Percentiles rank a stretch among this genome's conserved stretches.
Evolutionary conservation across 2,888 invertebrate species (phyloP).

Genomic region (Metopia argyrocephala): DNA sequence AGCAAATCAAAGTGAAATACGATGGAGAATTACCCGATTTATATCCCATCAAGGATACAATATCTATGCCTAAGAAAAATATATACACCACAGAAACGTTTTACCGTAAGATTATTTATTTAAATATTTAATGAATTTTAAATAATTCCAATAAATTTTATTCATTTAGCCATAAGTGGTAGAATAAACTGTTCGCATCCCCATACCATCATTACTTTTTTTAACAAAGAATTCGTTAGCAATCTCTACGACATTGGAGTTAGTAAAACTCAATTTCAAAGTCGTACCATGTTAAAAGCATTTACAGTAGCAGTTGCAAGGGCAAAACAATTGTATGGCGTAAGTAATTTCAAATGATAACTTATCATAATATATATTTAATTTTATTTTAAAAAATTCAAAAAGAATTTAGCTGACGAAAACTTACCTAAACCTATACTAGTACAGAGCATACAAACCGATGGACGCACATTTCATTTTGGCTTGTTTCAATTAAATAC

Average conservation of each 20-base stretch:
- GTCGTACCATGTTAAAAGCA: constrained; percentile 85
- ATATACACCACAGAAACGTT: constrained; percentile 82
- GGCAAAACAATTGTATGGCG: constrained; percentile 86
- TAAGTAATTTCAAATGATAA: constrained; percentile 40
- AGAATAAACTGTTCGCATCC: not conserved
- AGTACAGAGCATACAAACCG: constrained; percentile 90
- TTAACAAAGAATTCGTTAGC: constrained; percentile 82
- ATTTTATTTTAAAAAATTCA: not conserved
- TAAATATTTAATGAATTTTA: not conserved
- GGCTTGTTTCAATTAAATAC: constrained; percentile 91
- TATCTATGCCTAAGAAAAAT: constrained; percentile 80
- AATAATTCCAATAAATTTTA: not conserved
- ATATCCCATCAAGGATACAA: constrained; percentile 86
- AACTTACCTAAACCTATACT: constrained; percentile 86
- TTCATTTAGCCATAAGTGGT: not conserved
- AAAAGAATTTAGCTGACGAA: constrained; percentile 40
- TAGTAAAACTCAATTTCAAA: constrained; percentile 83
- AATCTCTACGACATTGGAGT: constrained; percentile 86
- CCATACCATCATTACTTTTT: constrained; percentile 82
- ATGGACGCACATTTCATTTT: constrained; percentile 88
- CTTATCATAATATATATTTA: constrained; percentile 78
- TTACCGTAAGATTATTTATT: constrained; percentile 83
- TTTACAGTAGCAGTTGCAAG: constrained; percentile 88
- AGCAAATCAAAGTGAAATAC: constrained; percentile 79
- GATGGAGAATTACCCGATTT: constrained; percentile 84